phyloP scores from a whole-genome alignment of 2,888 invertebrate genomes.

The Netelia melanura region DNA sequence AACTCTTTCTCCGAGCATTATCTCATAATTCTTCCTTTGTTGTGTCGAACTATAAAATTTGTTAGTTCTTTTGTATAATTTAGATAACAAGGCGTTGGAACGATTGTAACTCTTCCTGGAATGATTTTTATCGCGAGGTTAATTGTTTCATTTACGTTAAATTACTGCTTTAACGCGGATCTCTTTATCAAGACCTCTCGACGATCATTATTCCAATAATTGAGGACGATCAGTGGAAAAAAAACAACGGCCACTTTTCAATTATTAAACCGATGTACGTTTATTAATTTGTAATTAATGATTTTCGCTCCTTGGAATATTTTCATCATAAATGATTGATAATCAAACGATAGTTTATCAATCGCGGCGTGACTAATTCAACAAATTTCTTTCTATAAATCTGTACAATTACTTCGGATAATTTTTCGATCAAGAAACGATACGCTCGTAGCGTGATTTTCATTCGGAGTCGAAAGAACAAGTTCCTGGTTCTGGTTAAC shows the following conservation, averaged over 20 bases:
- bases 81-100: background rate
- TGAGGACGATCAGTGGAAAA: background rate
- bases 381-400: background rate
- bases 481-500: conserved; percentile 33
- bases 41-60: conserved; percentile 28
- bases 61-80: conserved; percentile 20
- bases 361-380: background rate
- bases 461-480: conserved; percentile 29
- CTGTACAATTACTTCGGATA: background rate
- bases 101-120: conserved; percentile 28
- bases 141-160: background rate
- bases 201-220: background rate
- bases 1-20: conserved; percentile 9
- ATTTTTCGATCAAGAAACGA: background rate
- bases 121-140: background rate
- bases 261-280: too few species aligned
- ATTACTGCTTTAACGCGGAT: background rate
- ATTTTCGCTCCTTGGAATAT: background rate
- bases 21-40: conserved; percentile 34
- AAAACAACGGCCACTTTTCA: too few species aligned
- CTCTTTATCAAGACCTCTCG: background rate
- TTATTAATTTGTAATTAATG: background rate
- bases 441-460: background rate
- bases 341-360: background rate
- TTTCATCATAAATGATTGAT: background rate